Percentiles rank a stretch among this genome's conserved stretches.
These are phyloP conservation scores for Corythornis leucogaster DNA, from an alignment of 2,797 vertebrate genomes.

Conservation along the genomic window DNA sequence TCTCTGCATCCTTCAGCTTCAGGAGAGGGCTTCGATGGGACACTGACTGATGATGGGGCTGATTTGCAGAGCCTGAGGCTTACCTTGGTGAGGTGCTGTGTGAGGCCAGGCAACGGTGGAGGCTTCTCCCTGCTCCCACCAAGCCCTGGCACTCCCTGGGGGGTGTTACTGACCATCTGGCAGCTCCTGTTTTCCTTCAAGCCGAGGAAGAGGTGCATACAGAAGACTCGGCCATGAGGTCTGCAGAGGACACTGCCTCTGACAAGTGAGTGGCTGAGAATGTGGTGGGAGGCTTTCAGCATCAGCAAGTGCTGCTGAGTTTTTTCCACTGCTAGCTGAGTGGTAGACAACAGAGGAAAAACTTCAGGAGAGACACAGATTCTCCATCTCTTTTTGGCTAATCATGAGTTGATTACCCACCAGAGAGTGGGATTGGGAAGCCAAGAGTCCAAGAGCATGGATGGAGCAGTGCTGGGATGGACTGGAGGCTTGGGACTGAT, in stretches of 20 bases:
- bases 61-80: neutral
- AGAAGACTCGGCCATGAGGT: neutral
- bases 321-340: slow-evolving; percentile 4
- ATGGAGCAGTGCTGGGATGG: neutral
- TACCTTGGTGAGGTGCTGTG: rapidly evolving
- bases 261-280: neutral
- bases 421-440: neutral
- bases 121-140: neutral
- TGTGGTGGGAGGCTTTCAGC: neutral
- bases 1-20: neutral
- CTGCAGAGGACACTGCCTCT: neutral
- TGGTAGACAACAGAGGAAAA: neutral
- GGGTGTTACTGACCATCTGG: neutral
- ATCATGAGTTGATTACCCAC: neutral
- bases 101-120: rapidly evolving
- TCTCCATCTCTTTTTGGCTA: neutral
- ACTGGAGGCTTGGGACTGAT: neutral
- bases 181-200: neutral
- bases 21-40: neutral
- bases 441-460: neutral
- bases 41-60: neutral
- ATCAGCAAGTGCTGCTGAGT: neutral
- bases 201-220: neutral
- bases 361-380: neutral
- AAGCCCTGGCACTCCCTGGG: neutral